Evolutionary conservation across 2,797 vertebrate species (phyloP).

Genomic region (Hydrocynus forskahlii): DNA sequence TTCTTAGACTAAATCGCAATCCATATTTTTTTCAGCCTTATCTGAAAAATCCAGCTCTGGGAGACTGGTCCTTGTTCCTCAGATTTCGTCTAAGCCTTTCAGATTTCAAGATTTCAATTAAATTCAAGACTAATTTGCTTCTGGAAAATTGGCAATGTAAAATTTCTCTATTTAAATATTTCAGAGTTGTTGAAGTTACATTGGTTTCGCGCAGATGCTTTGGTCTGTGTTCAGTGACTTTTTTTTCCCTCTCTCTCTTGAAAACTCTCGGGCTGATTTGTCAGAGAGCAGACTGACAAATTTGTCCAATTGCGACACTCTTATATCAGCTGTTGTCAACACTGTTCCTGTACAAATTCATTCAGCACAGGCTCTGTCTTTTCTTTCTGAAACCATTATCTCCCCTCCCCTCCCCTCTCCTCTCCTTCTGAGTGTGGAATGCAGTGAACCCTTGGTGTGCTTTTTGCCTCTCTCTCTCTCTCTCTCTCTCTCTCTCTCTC

Average conservation of each 20-base stretch:
- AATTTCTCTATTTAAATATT: neutral
- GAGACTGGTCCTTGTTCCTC: neutral
- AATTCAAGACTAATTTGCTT: neutral
- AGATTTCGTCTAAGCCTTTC: too few species aligned
- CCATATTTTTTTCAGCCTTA: too few species aligned
- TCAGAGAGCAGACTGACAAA: constrained; percentile 28
- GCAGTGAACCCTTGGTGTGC: neutral
- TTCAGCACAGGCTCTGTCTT: constrained; percentile 11
- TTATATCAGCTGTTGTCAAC: constrained; percentile 24
- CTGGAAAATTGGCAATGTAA: neutral
- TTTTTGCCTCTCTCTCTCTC: neutral
- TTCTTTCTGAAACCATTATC: constrained; percentile 19
- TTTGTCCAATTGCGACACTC: constrained; percentile 18
- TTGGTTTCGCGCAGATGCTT: neutral
- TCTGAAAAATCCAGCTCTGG: too few species aligned
- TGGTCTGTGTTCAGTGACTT: neutral
- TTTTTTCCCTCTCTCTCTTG: neutral
- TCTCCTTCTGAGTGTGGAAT: neutral
- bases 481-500: constrained; percentile 4
- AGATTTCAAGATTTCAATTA: neutral
- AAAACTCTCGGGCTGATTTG: constrained; percentile 2
- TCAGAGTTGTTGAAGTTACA: neutral
- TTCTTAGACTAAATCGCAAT: too few species aligned
- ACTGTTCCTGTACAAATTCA: constrained; percentile 31
- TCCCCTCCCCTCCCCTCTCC: constrained; percentile 25